Evolutionary conservation across 2,888 invertebrate genomes (phyloP), one percentile per base, ranked within the genome.

Genomic region (Noctua janthina): DNA sequence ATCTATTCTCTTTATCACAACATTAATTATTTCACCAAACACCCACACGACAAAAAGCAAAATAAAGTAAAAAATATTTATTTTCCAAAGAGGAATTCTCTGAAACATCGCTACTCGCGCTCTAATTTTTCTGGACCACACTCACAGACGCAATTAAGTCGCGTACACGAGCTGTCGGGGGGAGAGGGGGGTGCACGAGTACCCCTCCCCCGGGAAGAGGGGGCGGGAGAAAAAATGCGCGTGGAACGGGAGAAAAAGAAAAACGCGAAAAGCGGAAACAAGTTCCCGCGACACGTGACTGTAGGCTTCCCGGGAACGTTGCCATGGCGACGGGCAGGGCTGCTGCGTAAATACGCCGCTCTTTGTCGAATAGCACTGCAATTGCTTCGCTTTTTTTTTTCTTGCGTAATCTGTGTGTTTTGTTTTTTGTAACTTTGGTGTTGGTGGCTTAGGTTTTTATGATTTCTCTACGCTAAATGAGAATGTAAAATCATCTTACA

Each of bases 121-220:
- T 96, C 96, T 96, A 96, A 96, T 96, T 96, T 96, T 96, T 96
- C 95, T 95, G 96, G 95, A 96, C 96, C 96, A 96, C 96, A 96
- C 96, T 96, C 96, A 96, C 97, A 96, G 96, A 95, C 96, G 96
- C 96, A 96, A 96, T 97, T 96, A 97, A 97, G 97, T 95, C 95
- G 93, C 96, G 95, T 95, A 96, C 96, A 96, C 96, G 95, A 94
- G 95, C 93, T 92, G 92, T 93, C 89, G 93, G 93, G 94, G 93
- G 93, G 83, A 88, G 81, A 85, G 85, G 76, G 87, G 88, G 86
- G 80, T 88, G 88, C 90, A 88, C 92, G 91, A 90, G 91, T 90
- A 89, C 82, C 89, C 89, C 90, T 91, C 91, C 90, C 90, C 78
- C 86, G 89, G 73, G 88, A 88, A 89, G 77, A 81, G 86, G 86